Conservation (phyloP, 2,797 vertebrate genomes). For the Iguana delicatissima region DNA sequence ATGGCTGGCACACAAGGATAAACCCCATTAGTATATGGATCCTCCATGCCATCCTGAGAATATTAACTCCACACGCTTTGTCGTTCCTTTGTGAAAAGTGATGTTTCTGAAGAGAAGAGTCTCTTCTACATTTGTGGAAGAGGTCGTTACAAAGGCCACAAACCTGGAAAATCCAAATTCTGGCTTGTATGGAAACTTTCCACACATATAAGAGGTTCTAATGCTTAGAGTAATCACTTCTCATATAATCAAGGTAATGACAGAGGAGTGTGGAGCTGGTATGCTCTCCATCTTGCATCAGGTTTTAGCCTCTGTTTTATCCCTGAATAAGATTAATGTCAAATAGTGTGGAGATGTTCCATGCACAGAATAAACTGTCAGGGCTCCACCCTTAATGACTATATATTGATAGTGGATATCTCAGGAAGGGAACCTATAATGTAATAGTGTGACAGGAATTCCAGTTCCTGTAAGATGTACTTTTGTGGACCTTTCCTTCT, state of each 20-base stretch:
- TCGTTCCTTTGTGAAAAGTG: background rate
- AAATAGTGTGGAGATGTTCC: background rate
- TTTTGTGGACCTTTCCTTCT: background rate
- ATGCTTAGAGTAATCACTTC: background rate
- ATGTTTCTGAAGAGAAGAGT: background rate
- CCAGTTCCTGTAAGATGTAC: background rate
- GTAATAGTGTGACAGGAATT: background rate
- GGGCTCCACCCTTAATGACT: background rate
- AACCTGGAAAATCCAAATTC: background rate
- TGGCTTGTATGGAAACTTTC: background rate
- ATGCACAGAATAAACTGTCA: background rate
- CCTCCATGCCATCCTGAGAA: background rate
- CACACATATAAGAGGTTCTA: background rate
- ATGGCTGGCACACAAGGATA: too few relatives aligned
- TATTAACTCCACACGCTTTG: background rate
- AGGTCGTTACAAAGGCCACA: background rate
- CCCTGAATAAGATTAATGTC: background rate
- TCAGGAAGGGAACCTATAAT: background rate
- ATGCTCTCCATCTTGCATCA: too few relatives aligned
- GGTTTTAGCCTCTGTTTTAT: too few relatives aligned
- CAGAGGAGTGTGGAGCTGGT: too few relatives aligned
- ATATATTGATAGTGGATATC: background rate
- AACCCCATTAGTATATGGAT: too few relatives aligned
- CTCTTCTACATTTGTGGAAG: background rate
- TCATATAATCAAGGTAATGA: background rate